Evolutionary conservation across 2,888 invertebrate genomes (phyloP).

Genomic region (Cryptocheilus praepositus): DNA sequence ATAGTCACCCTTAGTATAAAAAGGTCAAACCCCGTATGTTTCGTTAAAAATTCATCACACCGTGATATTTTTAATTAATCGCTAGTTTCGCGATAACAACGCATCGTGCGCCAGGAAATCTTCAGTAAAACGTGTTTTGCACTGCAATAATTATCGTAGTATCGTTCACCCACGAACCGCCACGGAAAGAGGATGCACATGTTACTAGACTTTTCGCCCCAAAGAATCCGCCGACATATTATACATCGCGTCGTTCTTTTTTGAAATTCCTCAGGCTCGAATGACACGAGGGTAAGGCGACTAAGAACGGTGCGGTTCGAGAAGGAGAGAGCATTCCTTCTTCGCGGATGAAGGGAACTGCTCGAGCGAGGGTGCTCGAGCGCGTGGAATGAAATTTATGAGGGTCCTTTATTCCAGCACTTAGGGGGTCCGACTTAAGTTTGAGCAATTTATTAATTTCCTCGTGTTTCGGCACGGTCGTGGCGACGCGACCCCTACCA

Average conservation of each 20-base stretch:
- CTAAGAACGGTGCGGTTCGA: not conserved
- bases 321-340: constrained; percentile 41
- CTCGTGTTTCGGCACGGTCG: constrained; percentile 56
- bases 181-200: too few relatives aligned
- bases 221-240: constrained; percentile 6
- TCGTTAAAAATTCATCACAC: too few relatives aligned
- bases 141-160: too few relatives aligned
- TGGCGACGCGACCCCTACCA: constrained; percentile 41
- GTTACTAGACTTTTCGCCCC: not conserved
- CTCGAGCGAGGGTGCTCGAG: constrained; percentile 46
- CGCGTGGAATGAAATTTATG: constrained; percentile 68
- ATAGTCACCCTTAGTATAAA: too few relatives aligned
- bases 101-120: too few relatives aligned
- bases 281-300: constrained; percentile 8
- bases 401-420: constrained; percentile 67
- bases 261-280: constrained; percentile 38
- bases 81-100: too few relatives aligned
- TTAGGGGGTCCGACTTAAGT: constrained; percentile 65
- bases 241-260: constrained; percentile 27
- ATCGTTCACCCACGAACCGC: too few relatives aligned
- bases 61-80: too few relatives aligned
- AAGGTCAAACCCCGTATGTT: too few relatives aligned
- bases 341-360: constrained; percentile 49
- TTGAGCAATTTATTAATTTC: constrained; percentile 72
- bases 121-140: too few relatives aligned